These are phyloP conservation scores for Chaenodraco wilsoni DNA, from an alignment of 2,797 vertebrate genomes.

Conservation along the genomic window DNA sequence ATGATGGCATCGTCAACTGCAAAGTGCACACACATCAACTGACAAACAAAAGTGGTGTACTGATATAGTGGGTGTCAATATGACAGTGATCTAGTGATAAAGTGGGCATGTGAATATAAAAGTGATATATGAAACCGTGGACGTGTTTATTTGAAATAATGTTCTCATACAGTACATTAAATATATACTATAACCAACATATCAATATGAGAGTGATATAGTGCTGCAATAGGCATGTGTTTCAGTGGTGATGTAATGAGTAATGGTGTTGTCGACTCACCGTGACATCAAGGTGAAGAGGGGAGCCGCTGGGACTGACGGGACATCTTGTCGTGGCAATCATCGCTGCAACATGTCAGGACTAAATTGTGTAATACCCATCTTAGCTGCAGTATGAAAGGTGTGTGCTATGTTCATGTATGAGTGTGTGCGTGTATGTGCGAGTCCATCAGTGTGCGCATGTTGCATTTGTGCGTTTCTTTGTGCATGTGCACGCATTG, in stretches of 20 bases:
- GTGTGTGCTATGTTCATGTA: conserved; percentile 55
- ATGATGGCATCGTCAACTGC: conserved; percentile 17
- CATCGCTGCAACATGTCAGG: conserved; percentile 67
- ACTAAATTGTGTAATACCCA: conserved; percentile 69
- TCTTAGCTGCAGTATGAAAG: conserved; percentile 76
- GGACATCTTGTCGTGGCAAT: conserved; percentile 55
- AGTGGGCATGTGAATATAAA: conserved; percentile 83
- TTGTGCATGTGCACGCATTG: conserved; percentile 84
- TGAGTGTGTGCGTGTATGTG: conserved; percentile 49
- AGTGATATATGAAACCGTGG: conserved; percentile 80
- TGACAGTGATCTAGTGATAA: conserved; percentile 79
- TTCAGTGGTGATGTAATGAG: conserved; percentile 78
- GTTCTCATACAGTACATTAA: conserved; percentile 80
- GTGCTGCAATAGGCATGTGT: conserved; percentile 78
- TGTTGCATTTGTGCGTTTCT: conserved; percentile 80
- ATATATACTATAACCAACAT: conserved; percentile 83
- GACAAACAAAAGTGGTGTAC: conserved; percentile 76
- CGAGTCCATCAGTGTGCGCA: conserved; percentile 70
- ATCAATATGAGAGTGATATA: conserved; percentile 81
- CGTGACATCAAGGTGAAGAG: conserved; percentile 71
- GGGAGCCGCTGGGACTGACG: conserved; percentile 58
- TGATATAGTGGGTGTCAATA: conserved; percentile 80
- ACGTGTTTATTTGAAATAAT: conserved; percentile 81
- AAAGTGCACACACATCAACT: conserved; percentile 73
- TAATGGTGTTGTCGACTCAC: conserved; percentile 75